Base-by-base conservation (phyloP, 2,888 invertebrate species). In the Alcis repandata region DNA sequence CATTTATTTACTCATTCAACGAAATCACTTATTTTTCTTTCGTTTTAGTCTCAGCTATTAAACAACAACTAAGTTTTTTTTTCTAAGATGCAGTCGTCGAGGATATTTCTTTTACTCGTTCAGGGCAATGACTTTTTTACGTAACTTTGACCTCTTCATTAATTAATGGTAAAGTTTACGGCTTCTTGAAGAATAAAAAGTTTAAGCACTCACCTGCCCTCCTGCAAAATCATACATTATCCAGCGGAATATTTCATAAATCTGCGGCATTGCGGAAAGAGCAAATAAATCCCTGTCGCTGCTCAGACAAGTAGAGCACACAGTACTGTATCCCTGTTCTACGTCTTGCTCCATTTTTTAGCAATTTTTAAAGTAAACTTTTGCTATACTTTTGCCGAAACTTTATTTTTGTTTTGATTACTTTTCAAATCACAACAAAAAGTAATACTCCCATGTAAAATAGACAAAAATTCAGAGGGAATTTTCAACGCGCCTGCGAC, bases 401-500 rank as follows among this genome's bases (percentile, higher is more conserved):
- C 73, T 65, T 69, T 70, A 69, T 73, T 74, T 71, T 79, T 78
- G 79, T 83, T 84, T 74, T 77, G 80, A 83, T 75, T 77, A 78
- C 71, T 81, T 86, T 85, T 84, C 79, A 85, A 87, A 90, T 83
- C 91, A 92, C 82, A 92, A 92, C 92, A 93, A 92, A 90, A 92
- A 91, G 90, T 90, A 89, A 93, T 86, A 91, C 92, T 92, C 86
- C 92, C 92, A 92, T 92, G 90, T 92, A 91, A 92, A 92, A 91
- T 92, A 90, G 91, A 91, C 92, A 81, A 92, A 92, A 88, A 85
- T 90, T 85, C 67, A 76, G 80, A 79, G 87, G 84, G 85, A 85
- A 82, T 77, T 75, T 82, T 86, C 83, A 86, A 85, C 82, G 79
- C 79, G 79, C 80, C 83, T 84, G 83, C 86, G 92, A 92, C 92